Evolutionary conservation across 2,113 vertebrate genomes (phyloP).

Genomic region (Australoheros scitulus): DNA sequence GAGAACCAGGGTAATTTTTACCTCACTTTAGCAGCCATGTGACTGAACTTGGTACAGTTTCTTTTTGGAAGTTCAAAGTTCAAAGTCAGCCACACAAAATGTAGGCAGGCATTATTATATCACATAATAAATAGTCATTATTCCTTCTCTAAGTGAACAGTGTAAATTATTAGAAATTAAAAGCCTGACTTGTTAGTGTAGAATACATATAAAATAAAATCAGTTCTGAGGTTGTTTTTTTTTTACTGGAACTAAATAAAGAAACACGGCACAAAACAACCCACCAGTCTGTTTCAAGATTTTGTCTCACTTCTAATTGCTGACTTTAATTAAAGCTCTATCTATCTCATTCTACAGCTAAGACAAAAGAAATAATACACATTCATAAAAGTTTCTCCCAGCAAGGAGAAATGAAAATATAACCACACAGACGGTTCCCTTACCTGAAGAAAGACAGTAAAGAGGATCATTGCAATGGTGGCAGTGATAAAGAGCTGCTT

Average conservation of each 20-base stretch:
- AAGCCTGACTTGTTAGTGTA: background rate
- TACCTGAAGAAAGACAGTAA: conserved; percentile 97
- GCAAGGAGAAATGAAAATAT: background rate
- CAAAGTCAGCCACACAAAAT: background rate
- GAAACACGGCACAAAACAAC: background rate
- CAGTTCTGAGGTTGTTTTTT: background rate
- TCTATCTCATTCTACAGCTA: background rate
- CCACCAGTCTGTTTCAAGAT: background rate
- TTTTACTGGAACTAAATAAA: background rate
- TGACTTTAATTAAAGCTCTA: background rate
- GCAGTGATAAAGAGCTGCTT: conserved; percentile 93
- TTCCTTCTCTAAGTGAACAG: background rate
- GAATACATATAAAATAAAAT: background rate
- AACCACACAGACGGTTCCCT: background rate
- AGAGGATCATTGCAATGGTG: conserved; percentile 93
- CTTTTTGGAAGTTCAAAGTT: background rate
- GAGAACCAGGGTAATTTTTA: background rate
- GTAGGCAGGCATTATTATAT: background rate
- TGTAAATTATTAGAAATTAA: background rate
- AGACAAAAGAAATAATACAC: background rate
- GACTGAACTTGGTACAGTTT: background rate
- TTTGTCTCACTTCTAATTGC: background rate
- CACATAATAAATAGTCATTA: background rate
- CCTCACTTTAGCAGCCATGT: background rate
- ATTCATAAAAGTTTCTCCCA: background rate